Evolutionary conservation across 2,113 vertebrate genomes (phyloP), one percentile per base, ranked within the genome.

Genomic region (Coryphaenoides rupestris): DNA sequence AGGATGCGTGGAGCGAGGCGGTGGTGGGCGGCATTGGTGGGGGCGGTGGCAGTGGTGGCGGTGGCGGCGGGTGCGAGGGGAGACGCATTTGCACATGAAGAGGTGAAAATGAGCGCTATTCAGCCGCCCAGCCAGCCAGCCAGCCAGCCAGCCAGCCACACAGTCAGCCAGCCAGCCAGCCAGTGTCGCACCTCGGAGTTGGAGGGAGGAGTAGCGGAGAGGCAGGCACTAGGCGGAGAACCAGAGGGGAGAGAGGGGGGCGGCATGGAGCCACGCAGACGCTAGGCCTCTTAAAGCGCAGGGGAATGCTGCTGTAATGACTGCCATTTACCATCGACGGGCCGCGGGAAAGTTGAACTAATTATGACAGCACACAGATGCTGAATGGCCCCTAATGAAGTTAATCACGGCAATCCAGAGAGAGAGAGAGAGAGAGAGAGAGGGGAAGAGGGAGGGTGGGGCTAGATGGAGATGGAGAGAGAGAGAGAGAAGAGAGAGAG

Each of bases 321-420:
- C 83, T 83, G 87, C 87, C 87, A 90, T 90, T 90, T 90, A 85
- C 84, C 82, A 86, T 77, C 86, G 81, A 89, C 84, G 78, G 84
- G 84, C 85, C 76, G 85, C 79, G 79, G 82, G 83, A 90, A 89
- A 84, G 78, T 84, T 84, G 85, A 88, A 86, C 87, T 90, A 89
- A 91, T 91, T 90, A 89, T 84, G 86, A 86, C 82, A 80, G 84
- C 83, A 79, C 82, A 82, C 88, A 86, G 87, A 84, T 83, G 86
- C 80, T 90, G 87, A 91, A 90, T 89, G 88, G 87, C 83, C 84
- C 86, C 89, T 91, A 87, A 91, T 91, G 88, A 89, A 86, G 83
- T 89, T 89, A 90, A 89, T 90, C 88, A 89, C 86, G n/a, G 65
- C 87, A 89, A 89, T 89, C 83, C 84, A 82, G 82, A 84, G 89